Evolutionary conservation across 2,888 invertebrate species (phyloP).

Genomic region (Oxytorus armatus): DNA sequence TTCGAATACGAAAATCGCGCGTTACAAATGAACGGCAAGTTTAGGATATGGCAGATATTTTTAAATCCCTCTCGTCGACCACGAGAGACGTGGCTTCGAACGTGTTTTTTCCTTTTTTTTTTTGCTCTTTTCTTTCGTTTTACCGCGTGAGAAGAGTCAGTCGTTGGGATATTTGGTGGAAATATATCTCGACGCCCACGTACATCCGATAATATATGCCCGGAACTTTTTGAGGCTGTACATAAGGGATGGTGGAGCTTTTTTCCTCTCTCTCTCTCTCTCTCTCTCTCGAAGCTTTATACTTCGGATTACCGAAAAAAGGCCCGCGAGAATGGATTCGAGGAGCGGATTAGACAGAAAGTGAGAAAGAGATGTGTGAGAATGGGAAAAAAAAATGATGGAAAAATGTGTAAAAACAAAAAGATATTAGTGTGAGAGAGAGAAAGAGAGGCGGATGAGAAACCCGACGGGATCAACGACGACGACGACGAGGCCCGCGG

Average conservation of each 20-base stretch:
- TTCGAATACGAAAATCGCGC: constrained; percentile 48
- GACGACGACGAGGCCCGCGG: constrained; percentile 64
- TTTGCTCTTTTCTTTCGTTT: constrained; percentile 17
- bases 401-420: constrained; percentile 13
- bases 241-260: neutral
- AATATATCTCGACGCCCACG: constrained; percentile 57
- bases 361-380: neutral
- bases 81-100: constrained; percentile 5
- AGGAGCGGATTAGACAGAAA: neutral
- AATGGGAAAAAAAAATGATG: neutral
- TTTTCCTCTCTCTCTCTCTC: too few relatives aligned
- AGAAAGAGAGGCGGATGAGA: constrained; percentile 51
- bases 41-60: constrained; percentile 72
- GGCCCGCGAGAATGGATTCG: neutral
- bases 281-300: neutral
- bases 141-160: constrained; percentile 32
- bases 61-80: constrained; percentile 68
- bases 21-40: constrained; percentile 55
- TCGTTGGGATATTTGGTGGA: constrained; percentile 21
- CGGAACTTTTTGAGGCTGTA: constrained; percentile 25
- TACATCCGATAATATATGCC: constrained; percentile 46
- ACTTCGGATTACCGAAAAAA: constrained; percentile 11
- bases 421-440: constrained; percentile 17
- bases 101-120: constrained; percentile 17
- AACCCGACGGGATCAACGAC: constrained; percentile 63